These are phyloP conservation scores for Ictidomys tridecemlineatus DNA, from an alignment of 2,113 vertebrate species.

Conservation along the genomic window DNA sequence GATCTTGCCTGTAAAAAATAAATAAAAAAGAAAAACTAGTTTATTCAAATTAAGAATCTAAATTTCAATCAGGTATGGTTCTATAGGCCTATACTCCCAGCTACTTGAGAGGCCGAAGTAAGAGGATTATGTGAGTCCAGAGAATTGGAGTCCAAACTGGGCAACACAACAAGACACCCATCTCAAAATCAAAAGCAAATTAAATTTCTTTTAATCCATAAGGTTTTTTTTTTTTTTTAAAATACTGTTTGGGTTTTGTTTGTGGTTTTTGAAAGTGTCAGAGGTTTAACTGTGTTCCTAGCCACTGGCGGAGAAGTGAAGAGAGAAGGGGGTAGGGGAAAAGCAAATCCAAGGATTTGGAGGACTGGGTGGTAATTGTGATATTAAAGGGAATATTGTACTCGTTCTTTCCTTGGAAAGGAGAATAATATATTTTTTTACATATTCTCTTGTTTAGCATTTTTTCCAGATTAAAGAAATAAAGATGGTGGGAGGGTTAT, in stretches of 20 bases:
- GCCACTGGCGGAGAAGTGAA: background rate
- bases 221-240: background rate
- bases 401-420: background rate
- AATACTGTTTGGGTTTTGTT: background rate
- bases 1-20: background rate
- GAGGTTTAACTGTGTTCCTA: background rate
- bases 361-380: background rate
- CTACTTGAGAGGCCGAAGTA: too few relatives aligned
- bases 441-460: background rate
- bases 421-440: background rate
- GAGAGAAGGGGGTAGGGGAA: background rate
- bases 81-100: too few relatives aligned
- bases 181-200: too few relatives aligned
- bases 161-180: too few relatives aligned
- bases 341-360: background rate
- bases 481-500: background rate
- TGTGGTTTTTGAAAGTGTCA: conserved; percentile 4
- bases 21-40: too few relatives aligned
- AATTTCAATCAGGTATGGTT: too few relatives aligned
- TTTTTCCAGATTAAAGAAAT: background rate
- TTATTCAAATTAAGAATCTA: too few relatives aligned
- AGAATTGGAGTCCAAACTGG: too few relatives aligned
- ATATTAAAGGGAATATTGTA: background rate
- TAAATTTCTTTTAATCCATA: too few relatives aligned
- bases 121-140: too few relatives aligned